A percentile compares a stretch with the other conserved stretches of the same genome.
These are phyloP conservation scores for Corydoras sp. DNA, from an alignment of 2,113 vertebrate genomes.

Conservation along the genomic window DNA sequence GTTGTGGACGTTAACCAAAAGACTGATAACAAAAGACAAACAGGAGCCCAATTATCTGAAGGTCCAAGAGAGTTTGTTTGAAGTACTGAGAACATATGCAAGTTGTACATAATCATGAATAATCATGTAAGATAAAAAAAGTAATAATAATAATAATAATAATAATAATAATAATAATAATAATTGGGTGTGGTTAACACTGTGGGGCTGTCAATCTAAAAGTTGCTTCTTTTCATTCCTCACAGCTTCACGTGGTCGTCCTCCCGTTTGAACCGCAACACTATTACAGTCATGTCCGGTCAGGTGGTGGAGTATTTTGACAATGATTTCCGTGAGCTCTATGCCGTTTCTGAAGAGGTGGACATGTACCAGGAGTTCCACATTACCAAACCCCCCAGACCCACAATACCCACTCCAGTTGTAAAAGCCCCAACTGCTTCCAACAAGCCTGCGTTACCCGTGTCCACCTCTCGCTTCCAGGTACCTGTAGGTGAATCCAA, in stretches of 20 bases:
- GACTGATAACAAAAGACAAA: too few species aligned
- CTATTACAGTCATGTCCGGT: constrained; percentile 82
- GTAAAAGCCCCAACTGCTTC: constrained; percentile 48
- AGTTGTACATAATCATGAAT: too few species aligned
- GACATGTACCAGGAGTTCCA: constrained; percentile 77
- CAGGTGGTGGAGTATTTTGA: constrained; percentile 86
- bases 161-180: too few species aligned
- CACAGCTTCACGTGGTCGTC: constrained; percentile 89
- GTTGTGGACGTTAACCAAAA: too few species aligned
- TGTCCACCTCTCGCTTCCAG: constrained; percentile 63
- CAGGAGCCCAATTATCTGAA: too few species aligned
- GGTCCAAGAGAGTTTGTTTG: too few species aligned
- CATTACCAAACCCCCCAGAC: constrained; percentile 57
- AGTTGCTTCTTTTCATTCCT: constrained; percentile 3
- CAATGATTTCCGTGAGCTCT: constrained; percentile 87
- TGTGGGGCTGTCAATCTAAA: too few species aligned
- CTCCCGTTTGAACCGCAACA: constrained; percentile 83
- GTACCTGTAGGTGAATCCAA: constrained; percentile 51
- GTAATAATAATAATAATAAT: too few species aligned
- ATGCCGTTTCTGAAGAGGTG: constrained; percentile 83
- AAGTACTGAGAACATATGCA: too few species aligned
- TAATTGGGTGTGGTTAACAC: too few species aligned
- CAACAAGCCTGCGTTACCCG: constrained; percentile 42
- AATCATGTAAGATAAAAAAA: too few species aligned
- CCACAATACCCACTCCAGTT: constrained; percentile 48